Base-by-base conservation (phyloP, 2,797 vertebrate species). In the Sciurus carolinensis region DNA sequence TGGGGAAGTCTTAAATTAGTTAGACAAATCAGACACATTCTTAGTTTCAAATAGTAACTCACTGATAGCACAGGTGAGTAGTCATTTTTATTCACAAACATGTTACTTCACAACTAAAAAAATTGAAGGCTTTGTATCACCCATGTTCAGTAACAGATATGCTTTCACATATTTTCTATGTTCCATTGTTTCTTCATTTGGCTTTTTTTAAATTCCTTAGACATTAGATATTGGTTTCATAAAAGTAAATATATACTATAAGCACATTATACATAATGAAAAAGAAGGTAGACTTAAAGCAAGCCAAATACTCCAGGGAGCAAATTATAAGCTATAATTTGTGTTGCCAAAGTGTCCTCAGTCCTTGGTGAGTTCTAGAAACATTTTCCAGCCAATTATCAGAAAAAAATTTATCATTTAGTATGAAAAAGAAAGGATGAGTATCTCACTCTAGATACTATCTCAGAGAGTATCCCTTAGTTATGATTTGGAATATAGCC, bases 331-430 rank as follows among this genome's bases (percentile, higher is more conserved):
- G 30, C 33, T 90, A 44, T 36, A 52, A 28, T 44, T 94, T 86
- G 90, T 95, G 52, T 33, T 85, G 7, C 12, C 28, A 90, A 50
- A 64, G 47, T 59, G 5, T 87, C 59, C 22, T 69, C 50, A 91
- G 26, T 54, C 54, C 52, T 92, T 52, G 39, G 3, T 52, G 17
- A 86, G 39, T 10, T 77, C 30, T 9, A 76, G 52, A 77, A 59
- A 57, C 52, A 50, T 71, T 54, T 0, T 28, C 30, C 50, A 71
- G 33, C 72, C 57, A 72, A 28, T 81, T n/a, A 59, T 77, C 39
- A 52, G 69, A 86, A 89, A 90, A 77, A 72, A 33, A 87, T 82
- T 83, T 83, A 72, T 94, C 17, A 81, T 59, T 89, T 69, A 57
- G 28, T 39, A 30, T 12, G 69, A 95, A 87, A 10, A 22, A 71